These are phyloP conservation scores for Thymelicus acteon DNA, from an alignment of 2,888 invertebrate species.

Conservation along the genomic window DNA sequence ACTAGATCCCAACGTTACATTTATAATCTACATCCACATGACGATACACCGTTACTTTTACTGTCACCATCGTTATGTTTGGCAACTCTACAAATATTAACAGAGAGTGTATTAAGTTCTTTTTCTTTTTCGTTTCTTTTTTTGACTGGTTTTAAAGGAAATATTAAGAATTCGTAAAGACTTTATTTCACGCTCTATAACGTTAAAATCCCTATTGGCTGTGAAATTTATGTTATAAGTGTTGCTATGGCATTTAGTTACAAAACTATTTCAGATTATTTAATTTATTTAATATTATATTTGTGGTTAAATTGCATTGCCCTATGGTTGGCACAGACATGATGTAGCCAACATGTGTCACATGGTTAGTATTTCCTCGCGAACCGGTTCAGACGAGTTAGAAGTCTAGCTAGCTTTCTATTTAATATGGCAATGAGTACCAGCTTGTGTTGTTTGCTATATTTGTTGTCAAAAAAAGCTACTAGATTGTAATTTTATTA, in stretches of 20 bases:
- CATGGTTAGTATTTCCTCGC: conserved; percentile 27
- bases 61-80: conserved; percentile 27
- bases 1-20: conserved; percentile 15
- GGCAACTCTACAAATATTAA: conserved; percentile 17
- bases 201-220: no score
- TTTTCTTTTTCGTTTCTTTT: neutral
- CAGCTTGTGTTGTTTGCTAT: conserved; percentile 12
- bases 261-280: no score
- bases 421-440: conserved; percentile 41
- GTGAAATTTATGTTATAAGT: no score
- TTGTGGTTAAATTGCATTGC: no score
- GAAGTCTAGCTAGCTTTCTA: conserved; percentile 38
- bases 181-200: no score
- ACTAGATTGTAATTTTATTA: neutral
- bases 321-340: neutral
- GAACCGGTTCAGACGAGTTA: conserved; percentile 28
- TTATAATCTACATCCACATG: conserved; percentile 19
- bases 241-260: no score
- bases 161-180: no score
- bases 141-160: no score
- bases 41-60: conserved; percentile 24
- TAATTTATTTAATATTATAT: no score
- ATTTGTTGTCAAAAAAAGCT: conserved; percentile 17
- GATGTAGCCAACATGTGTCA: conserved; percentile 15
- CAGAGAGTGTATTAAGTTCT: neutral